These are phyloP conservation scores for Botrylloides violaceus DNA, from an alignment of 23 tunicate species.

Conservation along the genomic window DNA sequence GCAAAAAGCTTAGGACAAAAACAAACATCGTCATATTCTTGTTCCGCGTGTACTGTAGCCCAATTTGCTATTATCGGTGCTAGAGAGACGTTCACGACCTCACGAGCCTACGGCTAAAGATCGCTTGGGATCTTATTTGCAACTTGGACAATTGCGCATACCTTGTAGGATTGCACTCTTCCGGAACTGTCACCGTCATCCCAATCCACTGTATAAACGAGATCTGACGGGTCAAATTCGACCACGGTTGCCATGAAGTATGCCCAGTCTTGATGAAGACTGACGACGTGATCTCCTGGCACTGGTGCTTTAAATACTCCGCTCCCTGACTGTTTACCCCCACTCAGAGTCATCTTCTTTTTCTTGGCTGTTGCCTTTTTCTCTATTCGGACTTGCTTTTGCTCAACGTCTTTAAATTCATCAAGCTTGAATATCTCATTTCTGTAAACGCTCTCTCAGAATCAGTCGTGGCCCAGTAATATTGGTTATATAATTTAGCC, in stretches of 20 bases:
- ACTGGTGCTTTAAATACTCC: constrained; percentile 52
- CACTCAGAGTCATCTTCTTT: not conserved
- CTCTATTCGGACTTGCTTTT: not conserved
- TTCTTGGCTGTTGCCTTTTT: not conserved
- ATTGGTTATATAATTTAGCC: too few relatives aligned
- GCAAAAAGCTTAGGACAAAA: too few relatives aligned
- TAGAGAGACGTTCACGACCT: too few relatives aligned
- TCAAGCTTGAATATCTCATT: not conserved
- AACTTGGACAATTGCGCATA: too few relatives aligned
- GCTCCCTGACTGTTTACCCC: not conserved
- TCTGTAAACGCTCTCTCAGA: too few relatives aligned
- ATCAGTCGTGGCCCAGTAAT: too few relatives aligned
- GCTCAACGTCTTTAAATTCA: not conserved
- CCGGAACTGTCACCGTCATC: constrained; percentile 78
- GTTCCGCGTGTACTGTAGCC: too few relatives aligned
- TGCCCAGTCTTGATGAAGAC: constrained; percentile 77
- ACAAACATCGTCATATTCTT: too few relatives aligned
- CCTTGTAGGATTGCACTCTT: constrained; percentile 73
- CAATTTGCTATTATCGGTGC: too few relatives aligned
- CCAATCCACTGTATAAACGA: constrained; percentile 74
- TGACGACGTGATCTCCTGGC: constrained; percentile 79
- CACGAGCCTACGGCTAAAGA: too few relatives aligned
- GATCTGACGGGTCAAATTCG: constrained; percentile 31
- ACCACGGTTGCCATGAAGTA: constrained; percentile 75
- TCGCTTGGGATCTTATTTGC: too few relatives aligned